A percentile compares a stretch with the other conserved stretches of the same genome.
phyloP scores from a whole-genome alignment of 2,797 vertebrate species.

The Lagorchestes hirsutus region DNA sequence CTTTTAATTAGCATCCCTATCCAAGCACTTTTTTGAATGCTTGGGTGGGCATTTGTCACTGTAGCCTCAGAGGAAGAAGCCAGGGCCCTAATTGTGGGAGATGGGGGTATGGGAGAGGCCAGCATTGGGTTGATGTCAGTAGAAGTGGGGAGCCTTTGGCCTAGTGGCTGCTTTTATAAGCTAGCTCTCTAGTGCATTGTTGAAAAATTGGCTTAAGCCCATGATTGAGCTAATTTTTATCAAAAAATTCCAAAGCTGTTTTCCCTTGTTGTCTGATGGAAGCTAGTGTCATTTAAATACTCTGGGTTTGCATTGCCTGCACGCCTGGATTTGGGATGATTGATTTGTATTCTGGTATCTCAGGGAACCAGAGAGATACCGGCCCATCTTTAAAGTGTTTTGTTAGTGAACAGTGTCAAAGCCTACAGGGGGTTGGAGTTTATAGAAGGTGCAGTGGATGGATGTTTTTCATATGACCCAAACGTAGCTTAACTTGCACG shows the following conservation, averaged over 20 bases:
- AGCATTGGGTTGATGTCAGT: background rate
- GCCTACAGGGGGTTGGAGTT: background rate
- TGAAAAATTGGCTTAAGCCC: conserved; percentile 59
- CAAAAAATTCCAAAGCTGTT: conserved; percentile 49
- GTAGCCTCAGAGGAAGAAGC: conserved; percentile 38
- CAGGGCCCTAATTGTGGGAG: background rate
- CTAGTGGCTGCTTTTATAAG: conserved; percentile 58
- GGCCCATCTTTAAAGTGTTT: conserved; percentile 33
- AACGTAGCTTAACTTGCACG: conserved; percentile 23
- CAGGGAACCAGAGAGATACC: conserved; percentile 11
- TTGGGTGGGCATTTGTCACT: conserved; percentile 39
- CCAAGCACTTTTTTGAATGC: conserved; percentile 24
- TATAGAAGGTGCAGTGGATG: background rate
- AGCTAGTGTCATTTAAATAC: conserved; percentile 58
- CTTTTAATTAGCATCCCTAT: conserved; percentile 24
- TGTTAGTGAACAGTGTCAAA: background rate
- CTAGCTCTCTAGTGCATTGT: conserved; percentile 54
- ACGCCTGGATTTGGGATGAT: conserved; percentile 51
- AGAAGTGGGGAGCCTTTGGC: background rate
- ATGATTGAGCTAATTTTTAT: conserved; percentile 56
- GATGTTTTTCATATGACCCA: conserved; percentile 24
- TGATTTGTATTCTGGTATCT: conserved; percentile 48
- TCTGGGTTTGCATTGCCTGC: conserved; percentile 41
- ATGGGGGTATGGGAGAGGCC: background rate
- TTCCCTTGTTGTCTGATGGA: conserved; percentile 41